Evolutionary conservation across 2,113 vertebrate species (phyloP).

Genomic region (Melanocharis versteri): DNA sequence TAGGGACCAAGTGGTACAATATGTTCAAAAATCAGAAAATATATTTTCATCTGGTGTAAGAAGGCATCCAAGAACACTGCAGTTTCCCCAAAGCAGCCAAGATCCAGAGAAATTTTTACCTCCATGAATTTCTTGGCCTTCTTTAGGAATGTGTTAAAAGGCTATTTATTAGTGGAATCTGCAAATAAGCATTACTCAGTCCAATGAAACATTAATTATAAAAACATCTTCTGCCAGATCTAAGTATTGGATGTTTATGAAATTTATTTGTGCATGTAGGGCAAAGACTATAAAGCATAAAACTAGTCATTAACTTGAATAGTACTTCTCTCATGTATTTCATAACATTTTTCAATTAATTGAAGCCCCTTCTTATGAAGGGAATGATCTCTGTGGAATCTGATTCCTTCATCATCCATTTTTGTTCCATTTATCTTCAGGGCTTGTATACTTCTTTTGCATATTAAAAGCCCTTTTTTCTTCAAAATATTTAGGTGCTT

Average conservation of each 20-base stretch:
- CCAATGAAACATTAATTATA: slow-evolving; percentile 34
- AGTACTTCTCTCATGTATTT: not conserved
- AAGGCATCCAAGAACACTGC: not conserved
- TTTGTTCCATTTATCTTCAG: not conserved
- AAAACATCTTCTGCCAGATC: slow-evolving; percentile 6
- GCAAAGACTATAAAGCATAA: slow-evolving; percentile 12
- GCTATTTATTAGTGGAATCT: not conserved
- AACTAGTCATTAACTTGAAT: not conserved
- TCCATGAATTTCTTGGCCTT: not conserved
- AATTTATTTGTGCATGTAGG: slow-evolving; percentile 10
- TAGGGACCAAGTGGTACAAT: not conserved
- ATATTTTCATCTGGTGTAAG: not conserved
- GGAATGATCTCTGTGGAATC: not conserved
- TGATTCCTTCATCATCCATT: not conserved
- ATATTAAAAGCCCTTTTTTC: not conserved
- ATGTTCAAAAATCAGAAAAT: not conserved
- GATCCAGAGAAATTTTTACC: not conserved
- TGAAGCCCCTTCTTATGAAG: not conserved
- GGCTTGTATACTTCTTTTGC: not conserved
- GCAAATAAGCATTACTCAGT: not conserved
- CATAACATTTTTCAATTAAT: not conserved
- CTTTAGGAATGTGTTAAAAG: not conserved
- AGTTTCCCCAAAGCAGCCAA: not conserved
- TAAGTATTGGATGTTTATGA: not conserved
- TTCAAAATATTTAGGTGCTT: not conserved